Percentiles rank a stretch among this genome's conserved stretches.
Conservation (phyloP, 2,113 vertebrate species). For the Pomatorhinus ruficollis region DNA sequence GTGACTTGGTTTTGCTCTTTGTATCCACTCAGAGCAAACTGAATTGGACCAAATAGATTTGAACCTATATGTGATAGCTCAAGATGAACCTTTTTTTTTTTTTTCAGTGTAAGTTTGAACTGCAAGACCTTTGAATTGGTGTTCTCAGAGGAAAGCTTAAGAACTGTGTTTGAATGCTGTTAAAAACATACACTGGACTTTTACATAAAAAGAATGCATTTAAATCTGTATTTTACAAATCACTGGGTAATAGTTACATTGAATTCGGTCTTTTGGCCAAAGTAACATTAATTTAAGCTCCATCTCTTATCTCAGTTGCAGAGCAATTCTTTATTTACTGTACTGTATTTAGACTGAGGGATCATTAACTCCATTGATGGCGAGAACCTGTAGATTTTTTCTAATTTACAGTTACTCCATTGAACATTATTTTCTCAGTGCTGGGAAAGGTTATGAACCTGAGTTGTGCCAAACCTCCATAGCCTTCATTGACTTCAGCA, state of each 20-base stretch:
- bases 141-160: neutral
- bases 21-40: neutral
- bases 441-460: neutral
- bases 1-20: neutral
- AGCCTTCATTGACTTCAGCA: neutral
- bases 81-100: neutral
- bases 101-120: neutral
- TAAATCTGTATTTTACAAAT: neutral
- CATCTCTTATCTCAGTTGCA: neutral
- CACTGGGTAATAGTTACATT: neutral
- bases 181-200: neutral
- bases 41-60: neutral
- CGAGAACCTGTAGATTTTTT: neutral
- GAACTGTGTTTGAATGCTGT: neutral
- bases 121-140: neutral
- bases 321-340: neutral
- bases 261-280: neutral
- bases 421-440: neutral
- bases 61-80: neutral
- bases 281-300: neutral
- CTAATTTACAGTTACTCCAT: neutral
- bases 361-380: neutral
- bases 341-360: neutral
- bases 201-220: neutral
- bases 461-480: neutral